Evolutionary conservation across 2,797 vertebrate genomes (phyloP).

Genomic region (Paedocypris micromegethes): DNA sequence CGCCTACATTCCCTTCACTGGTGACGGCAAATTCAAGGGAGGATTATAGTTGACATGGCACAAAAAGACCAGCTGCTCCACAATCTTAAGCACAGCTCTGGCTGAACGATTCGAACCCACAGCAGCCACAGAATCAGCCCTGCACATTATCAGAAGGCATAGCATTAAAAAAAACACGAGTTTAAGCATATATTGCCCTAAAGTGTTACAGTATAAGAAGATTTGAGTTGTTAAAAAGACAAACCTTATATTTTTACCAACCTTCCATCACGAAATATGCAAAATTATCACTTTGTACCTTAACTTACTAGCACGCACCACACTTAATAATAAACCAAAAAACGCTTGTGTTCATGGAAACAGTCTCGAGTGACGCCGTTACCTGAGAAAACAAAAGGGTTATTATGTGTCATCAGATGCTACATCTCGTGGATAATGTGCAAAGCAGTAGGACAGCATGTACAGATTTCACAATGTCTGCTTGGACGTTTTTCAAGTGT

Average conservation of each 20-base stretch:
- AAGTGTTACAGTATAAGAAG: constrained; percentile 15
- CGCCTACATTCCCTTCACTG: neutral
- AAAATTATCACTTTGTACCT: constrained; percentile 37
- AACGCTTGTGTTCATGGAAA: constrained; percentile 36
- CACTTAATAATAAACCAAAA: constrained; percentile 40
- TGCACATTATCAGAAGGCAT: constrained; percentile 7
- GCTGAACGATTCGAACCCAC: constrained; percentile 13
- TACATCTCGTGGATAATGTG: constrained; percentile 48
- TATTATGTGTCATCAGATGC: constrained; percentile 50
- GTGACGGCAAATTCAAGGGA: constrained; percentile 13
- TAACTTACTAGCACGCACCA: constrained; percentile 40
- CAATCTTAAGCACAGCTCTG: constrained; percentile 12
- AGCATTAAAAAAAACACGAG: constrained; percentile 24
- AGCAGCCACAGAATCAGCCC: neutral
- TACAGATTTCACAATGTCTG: constrained; percentile 38
- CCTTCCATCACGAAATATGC: constrained; percentile 29
- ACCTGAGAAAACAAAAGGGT: constrained; percentile 55
- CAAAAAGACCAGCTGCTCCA: constrained; percentile 29
- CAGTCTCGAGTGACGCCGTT: constrained; percentile 47
- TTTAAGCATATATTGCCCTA: constrained; percentile 31
- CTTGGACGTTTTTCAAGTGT: constrained; percentile 10
- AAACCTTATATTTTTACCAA: constrained; percentile 37
- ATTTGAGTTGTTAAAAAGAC: constrained; percentile 25
- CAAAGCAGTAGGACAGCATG: constrained; percentile 45
- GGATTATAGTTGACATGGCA: constrained; percentile 29